Conservation (phyloP, 2,888 invertebrate species). For the Allophyes oxyacanthae region DNA sequence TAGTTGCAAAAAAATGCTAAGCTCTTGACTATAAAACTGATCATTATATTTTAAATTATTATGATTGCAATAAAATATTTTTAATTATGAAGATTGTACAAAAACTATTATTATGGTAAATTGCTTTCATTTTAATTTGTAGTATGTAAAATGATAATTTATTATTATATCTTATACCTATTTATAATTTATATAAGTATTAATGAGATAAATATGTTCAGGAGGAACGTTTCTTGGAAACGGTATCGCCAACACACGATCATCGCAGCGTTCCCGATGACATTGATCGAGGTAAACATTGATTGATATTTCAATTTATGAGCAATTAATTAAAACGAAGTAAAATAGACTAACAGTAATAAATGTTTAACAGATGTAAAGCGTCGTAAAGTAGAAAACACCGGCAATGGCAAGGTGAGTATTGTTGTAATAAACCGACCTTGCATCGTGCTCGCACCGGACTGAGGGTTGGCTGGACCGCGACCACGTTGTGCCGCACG, state of each 20-base stretch:
- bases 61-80: no score
- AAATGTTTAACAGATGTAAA: conserved; percentile 91
- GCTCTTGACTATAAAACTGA: no score
- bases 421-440: conserved; percentile 87
- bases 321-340: no score
- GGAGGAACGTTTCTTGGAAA: conserved; percentile 86
- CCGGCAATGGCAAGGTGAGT: conserved; percentile 95
- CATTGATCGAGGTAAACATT: conserved; percentile 84
- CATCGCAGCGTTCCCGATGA: conserved; percentile 87
- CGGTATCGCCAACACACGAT: conserved; percentile 86
- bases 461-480: conserved; percentile 90
- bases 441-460: conserved; percentile 82
- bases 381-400: conserved; percentile 95
- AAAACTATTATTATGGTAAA: no score
- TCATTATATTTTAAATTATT: no score
- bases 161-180: no score
- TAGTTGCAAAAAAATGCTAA: no score
- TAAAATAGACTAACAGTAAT: not conserved
- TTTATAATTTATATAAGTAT: no score
- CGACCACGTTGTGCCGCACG: conserved; percentile 59
- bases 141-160: no score
- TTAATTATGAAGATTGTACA: no score
- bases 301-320: no score
- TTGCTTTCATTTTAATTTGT: no score
- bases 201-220: conserved; percentile 56